Evolutionary conservation across 2,113 vertebrate species (phyloP).

Genomic region (Hippoglossus stenolepis): DNA sequence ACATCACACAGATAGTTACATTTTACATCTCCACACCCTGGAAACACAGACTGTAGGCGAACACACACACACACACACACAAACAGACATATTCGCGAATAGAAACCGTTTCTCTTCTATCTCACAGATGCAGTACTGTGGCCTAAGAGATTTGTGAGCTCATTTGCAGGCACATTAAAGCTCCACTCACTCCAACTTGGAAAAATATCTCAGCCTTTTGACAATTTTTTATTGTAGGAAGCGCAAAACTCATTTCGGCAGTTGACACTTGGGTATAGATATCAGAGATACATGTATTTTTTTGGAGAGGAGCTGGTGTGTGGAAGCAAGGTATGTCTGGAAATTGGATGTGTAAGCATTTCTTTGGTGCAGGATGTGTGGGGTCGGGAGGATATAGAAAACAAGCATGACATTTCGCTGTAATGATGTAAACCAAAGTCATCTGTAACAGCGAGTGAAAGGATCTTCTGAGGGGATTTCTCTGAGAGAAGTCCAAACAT

Average conservation of each 20-base stretch:
- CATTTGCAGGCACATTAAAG: slow-evolving; percentile 81
- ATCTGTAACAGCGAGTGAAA: slow-evolving; percentile 35
- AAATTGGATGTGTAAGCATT: slow-evolving; percentile 62
- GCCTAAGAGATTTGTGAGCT: slow-evolving; percentile 78
- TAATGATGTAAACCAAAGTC: slow-evolving; percentile 38
- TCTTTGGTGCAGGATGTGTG: slow-evolving; percentile 26
- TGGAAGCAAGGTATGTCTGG: slow-evolving; percentile 51
- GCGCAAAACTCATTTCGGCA: slow-evolving; percentile 75
- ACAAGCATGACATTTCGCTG: slow-evolving; percentile 30
- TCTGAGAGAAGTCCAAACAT: slow-evolving; percentile 3
- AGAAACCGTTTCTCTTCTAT: slow-evolving; percentile 55
- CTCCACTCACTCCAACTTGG: slow-evolving; percentile 57
- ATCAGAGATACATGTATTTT: slow-evolving; percentile 74
- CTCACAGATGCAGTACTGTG: slow-evolving; percentile 54
- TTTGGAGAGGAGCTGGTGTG: slow-evolving; percentile 54
- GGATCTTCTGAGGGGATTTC: slow-evolving; percentile 17
- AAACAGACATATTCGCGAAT: slow-evolving; percentile 20
- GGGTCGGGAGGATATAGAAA: neutral
- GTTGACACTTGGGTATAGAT: slow-evolving; percentile 75
- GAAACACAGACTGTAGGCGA: neutral
- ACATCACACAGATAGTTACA: slow-evolving; percentile 49
- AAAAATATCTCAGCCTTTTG: slow-evolving; percentile 62
- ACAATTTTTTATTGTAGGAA: slow-evolving; percentile 74
- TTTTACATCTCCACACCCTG: slow-evolving; percentile 17
- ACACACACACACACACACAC: slow-evolving; percentile 18